Base-by-base conservation (phyloP, 2,113 vertebrate species). In the Steatornis caripensis region DNA sequence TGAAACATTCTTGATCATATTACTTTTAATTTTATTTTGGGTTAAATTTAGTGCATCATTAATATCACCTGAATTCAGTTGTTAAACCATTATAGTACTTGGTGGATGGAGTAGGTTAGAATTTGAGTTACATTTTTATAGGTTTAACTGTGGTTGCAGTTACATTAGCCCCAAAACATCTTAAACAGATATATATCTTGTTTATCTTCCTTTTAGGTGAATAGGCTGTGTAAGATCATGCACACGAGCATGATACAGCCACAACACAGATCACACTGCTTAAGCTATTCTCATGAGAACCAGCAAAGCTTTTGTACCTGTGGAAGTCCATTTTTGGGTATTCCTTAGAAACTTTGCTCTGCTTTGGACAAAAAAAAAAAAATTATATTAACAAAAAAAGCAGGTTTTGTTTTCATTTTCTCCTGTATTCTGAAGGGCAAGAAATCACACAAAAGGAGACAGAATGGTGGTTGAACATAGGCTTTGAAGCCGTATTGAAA, bases 401-500 rank as follows among this genome's bases (percentile, higher is more conserved):
- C 9, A 13, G 0, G 0, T 3, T 89, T 61, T n/a, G 41, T 57
- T 54, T 77, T 58, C 2, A 18, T 93, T 84, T 89, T 77, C 37
- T 75, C 10, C 43, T 66, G 11, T 27, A 30, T 70, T 91, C 60
- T 89, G 77, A 87, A 91, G 64, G 64, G 68, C 64, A 87, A 72
- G 62, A 69, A 17, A 74, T 79, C n/a, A 79, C 12, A 43, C 13
- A 76, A 92, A 39, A 89, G 62, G 64, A 89, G 34, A 22, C 34
- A 84, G 83, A 81, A 87, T 58, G 36, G 24, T 53, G 84, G 74
- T 81, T 87, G 85, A 49, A 91, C 89, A 78, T 32, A 66, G 32
- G 24, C 96, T 94, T 96, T 96, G 93, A 95, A 97, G 84, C 55
- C 64, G 55, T 68, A 36, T 29, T 95, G 90, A 92, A 90, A 92